Percentiles rank a stretch among this genome's conserved stretches.
Conservation (phyloP, 2,797 vertebrate genomes). For the Lindbergichthys nudifrons region DNA sequence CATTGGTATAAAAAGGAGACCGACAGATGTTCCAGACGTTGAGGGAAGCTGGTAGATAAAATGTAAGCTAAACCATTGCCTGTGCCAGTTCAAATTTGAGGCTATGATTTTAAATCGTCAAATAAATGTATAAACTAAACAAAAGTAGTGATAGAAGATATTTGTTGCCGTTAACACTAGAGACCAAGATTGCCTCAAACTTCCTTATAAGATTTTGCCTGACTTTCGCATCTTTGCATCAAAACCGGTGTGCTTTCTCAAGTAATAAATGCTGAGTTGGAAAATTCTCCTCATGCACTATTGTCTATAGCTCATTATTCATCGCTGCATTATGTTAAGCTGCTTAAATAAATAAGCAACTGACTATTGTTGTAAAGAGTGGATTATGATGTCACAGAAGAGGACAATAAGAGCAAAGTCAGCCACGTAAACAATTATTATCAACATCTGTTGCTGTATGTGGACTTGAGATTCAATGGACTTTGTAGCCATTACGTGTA, state of each 20-base stretch:
- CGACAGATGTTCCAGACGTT: slow-evolving; percentile 15
- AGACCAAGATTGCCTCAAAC: no score
- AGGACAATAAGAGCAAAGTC: slow-evolving; percentile 1
- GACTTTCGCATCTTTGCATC: neutral
- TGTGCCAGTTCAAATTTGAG: slow-evolving; percentile 3
- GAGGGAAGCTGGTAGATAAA: slow-evolving; percentile 8
- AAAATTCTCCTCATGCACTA: slow-evolving; percentile 6
- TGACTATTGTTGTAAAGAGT: neutral
- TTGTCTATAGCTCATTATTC: slow-evolving; percentile 1
- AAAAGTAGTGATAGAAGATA: no score
- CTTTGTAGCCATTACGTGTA: neutral
- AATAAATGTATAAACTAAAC: no score
- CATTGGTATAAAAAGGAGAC: slow-evolving; percentile 26
- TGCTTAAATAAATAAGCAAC: neutral
- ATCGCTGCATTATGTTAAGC: neutral
- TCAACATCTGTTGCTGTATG: neutral
- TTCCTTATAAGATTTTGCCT: no score
- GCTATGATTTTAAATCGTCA: neutral
- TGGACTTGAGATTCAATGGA: neutral
- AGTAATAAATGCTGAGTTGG: neutral
- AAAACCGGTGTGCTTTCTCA: neutral
- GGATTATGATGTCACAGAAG: slow-evolving; percentile 4
- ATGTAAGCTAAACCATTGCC: neutral
- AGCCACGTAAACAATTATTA: neutral
- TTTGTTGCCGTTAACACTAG: no score